Evolutionary conservation across 2,797 vertebrate species (phyloP).

Genomic region (Urosaurus nigricauda): DNA sequence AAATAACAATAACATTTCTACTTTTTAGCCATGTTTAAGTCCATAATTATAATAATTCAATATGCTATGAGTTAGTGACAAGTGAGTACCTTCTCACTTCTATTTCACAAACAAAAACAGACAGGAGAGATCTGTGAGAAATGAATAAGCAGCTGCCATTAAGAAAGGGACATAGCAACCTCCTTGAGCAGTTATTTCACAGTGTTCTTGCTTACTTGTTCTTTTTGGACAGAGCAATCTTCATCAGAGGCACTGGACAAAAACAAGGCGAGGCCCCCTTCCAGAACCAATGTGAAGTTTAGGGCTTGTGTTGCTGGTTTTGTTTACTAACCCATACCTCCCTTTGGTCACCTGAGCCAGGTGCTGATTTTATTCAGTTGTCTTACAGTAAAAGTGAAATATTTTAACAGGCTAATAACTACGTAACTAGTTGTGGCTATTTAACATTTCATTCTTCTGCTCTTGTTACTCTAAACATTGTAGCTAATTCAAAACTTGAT

Average conservation of each 20-base stretch:
- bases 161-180: not conserved
- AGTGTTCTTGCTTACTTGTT: not conserved
- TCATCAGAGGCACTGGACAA: too few relatives aligned
- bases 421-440: not conserved
- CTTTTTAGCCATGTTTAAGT: not conserved
- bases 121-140: not conserved
- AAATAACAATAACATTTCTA: not conserved
- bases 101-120: not conserved
- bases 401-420: too few relatives aligned
- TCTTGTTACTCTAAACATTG: not conserved
- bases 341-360: not conserved
- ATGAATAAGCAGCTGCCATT: not conserved
- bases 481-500: not conserved
- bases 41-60: not conserved
- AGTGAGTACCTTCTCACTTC: not conserved
- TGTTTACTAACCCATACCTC: not conserved
- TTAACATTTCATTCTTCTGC: too few relatives aligned
- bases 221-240: not conserved
- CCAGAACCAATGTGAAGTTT: not conserved
- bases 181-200: not conserved
- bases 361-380: not conserved
- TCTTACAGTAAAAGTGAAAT: not conserved
- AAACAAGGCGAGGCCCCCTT: not conserved
- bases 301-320: not conserved
- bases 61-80: not conserved